Evolutionary conservation across 2,113 vertebrate genomes (phyloP), one percentile per base, ranked within the genome.

Genomic region (Gracilinanus agilis): DNA sequence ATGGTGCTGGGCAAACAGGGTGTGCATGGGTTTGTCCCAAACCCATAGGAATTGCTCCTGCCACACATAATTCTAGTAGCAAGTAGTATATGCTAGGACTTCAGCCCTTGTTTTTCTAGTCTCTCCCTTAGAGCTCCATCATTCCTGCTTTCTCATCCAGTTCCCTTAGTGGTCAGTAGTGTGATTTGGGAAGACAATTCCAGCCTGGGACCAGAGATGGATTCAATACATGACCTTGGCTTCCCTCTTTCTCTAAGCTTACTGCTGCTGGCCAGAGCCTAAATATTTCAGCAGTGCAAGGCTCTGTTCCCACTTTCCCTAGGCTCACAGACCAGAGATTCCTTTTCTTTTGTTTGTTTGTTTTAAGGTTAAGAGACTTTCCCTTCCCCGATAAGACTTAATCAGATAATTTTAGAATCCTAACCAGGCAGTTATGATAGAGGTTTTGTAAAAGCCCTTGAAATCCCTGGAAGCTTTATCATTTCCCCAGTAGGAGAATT

Each of bases 311-410:
- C 6, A 54, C 55, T 95, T 56, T 90, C 90, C 75, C 54, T 6
- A 67, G 19, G 24, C 27, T 92, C 54, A 92, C 34, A 90, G 54
- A 90, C 91, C 91, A 93, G 75, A 91, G 88, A 92, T 25, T 19
- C 1, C 16, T 83, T 83, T 83, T 40, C 0, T 88, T 88, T 88
- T 89, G 44, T 92, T 54, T 29, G 21, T 53, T 93, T 58, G 12
- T 29, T 49, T 44, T 11, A 1, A 54, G 23, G 25, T 88, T 67
- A 61, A 90, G 88, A 94, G 44, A 40, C 19, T 0, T 54, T 10
- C 21, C 53, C 3, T 67, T 54, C 40, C 3, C 0, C 0, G n/a
- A 91, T n/a, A 89, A 1, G 27, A 25, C 56, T 92, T 24, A 58
- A 29, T 25, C 12, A 49, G 21, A 55, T 90, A 92, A 89, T 88